Evolutionary conservation across 2,797 vertebrate genomes (phyloP).

Genomic region (Sebastes nivosus): DNA sequence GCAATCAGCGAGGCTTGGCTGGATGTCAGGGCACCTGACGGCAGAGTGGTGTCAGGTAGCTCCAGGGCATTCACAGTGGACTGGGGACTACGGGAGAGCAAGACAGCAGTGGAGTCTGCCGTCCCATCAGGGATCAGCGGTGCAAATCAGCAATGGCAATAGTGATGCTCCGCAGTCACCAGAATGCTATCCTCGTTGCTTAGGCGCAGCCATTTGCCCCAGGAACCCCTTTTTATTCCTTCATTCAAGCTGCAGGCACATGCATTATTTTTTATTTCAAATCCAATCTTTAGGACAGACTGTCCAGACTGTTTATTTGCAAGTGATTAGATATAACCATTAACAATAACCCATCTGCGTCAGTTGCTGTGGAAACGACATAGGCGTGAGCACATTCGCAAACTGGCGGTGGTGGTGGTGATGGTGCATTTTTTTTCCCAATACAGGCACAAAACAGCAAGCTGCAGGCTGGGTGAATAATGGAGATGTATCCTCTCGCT

Average conservation of each 20-base stretch:
- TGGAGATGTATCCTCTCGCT: slow-evolving; percentile 63
- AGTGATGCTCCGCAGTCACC: slow-evolving; percentile 50
- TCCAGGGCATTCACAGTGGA: slow-evolving; percentile 60
- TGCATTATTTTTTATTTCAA: slow-evolving; percentile 38
- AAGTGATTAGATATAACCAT: slow-evolving; percentile 48
- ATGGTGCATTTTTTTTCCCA: slow-evolving; percentile 2
- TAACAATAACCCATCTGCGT: slow-evolving; percentile 53
- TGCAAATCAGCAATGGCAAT: slow-evolving; percentile 68
- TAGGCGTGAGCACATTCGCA: slow-evolving; percentile 29
- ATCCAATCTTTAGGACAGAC: slow-evolving; percentile 38
- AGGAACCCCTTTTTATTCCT: slow-evolving; percentile 33
- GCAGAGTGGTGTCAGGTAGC: slow-evolving; percentile 72
- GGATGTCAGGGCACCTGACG: slow-evolving; percentile 73
- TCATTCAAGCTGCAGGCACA: slow-evolving; percentile 35
- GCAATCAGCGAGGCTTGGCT: slow-evolving; percentile 69
- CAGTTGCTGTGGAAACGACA: slow-evolving; percentile 46
- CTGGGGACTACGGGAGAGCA: slow-evolving; percentile 28
- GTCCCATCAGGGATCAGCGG: slow-evolving; percentile 65
- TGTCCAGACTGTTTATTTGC: slow-evolving; percentile 34
- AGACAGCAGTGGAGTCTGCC: slow-evolving; percentile 40
- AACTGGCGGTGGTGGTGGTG: not conserved
- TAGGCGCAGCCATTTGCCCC: slow-evolving; percentile 15
- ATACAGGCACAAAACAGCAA: slow-evolving; percentile 37
- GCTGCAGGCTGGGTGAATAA: slow-evolving; percentile 57
- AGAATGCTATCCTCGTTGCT: slow-evolving; percentile 39